Base-by-base conservation (phyloP, 92 coral and sea anemone genomes). In the Zoanthus solanderi region DNA sequence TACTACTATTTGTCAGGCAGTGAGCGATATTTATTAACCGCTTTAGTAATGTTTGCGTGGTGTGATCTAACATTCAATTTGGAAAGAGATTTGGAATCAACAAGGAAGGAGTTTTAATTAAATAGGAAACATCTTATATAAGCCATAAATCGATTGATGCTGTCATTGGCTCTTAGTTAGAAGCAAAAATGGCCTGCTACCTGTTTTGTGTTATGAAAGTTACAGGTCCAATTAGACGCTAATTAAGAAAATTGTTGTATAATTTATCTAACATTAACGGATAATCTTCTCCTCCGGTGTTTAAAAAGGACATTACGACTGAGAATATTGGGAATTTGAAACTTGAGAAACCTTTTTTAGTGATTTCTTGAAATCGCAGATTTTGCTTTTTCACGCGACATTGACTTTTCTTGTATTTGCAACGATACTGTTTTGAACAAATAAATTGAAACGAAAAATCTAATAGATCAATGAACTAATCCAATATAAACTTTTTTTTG, bases 91-190 rank as follows among this genome's bases (percentile, higher is more conserved):
- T 58, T 79, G 71, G 30, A 63, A 47, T 31, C 53, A 63, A 61
- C 17, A 42, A 61, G 52, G 56, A 50, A 52, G 15, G 66, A n/a
- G n/a, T 57, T 11, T 30, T 50, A 50, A 50, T 63, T 63, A 34
- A 23, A 79, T 32, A 79, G 84, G 84, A 79, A 79, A 34, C 84
- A 58, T 17, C 57, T n/a, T 57, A 79, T 37, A 37, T 79, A 44
- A 79, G 34, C 65, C 47, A 16, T 58, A 79, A 79, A 45, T 79
- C 54, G 50, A 79, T n/a, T 52, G 16, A 3, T 34, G 15, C 8
- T 42, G 72, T 42, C 72, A 79, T 79, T 79, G 84, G 84, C 46
- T 32, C 84, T 79, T 58, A 18, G 0, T 0, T 15, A 58, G 16
- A 44, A 79, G 7, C 46, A 69, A 61, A 79, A 79, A 57, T 32